Evolutionary conservation across 2,888 invertebrate species (phyloP), one percentile per base, ranked within the genome.

Genomic region (Drosophila fulvimacula): DNA sequence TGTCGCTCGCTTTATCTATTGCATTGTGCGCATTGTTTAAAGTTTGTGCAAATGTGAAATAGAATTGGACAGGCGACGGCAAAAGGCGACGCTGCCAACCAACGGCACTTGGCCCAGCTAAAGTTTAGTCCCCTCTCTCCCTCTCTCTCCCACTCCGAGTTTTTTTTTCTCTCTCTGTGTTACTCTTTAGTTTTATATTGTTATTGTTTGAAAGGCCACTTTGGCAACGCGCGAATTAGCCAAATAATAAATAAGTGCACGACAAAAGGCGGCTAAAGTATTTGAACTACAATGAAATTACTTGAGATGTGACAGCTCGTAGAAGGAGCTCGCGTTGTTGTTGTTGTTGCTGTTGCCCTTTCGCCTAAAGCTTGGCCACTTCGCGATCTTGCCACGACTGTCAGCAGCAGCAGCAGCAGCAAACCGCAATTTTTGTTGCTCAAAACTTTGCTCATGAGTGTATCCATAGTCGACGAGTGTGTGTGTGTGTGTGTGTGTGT

Each of bases 191-290:
- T 71, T 78, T 80, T 78, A 81, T 81, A 85, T 81, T 85, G 83
- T 87, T 89, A 89, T 90, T 89, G 87, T 86, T 89, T 85, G 79
- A 56, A 82, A 85, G 82, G 79, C 81, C 86, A 88, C 84, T 90
- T 84, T 88, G 89, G 85, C 90, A 90, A 61, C 65, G 89, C 89
- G 89, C 82, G 91, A 91, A 91, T 91, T 91, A 91, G 91, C 90
- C 89, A 90, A 90, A 90, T 87, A 89, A 90, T 90, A 90, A 90
- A 90, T 89, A 90, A 90, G 90, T 89, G 82, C 75, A 76, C 59
- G 85, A 89, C 82, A 77, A 88, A 89, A 89, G 82, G 76, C 76
- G 74, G 60, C 64, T 69, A 71, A 86, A 81, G 64, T 81, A 89
- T 78, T 73, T 70, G 56, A 87, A 71, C 82, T 82, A 88, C 89